Evolutionary conservation across 1,140 invertebrate species (phyloP).

Genomic region (Scylla paramamosain): DNA sequence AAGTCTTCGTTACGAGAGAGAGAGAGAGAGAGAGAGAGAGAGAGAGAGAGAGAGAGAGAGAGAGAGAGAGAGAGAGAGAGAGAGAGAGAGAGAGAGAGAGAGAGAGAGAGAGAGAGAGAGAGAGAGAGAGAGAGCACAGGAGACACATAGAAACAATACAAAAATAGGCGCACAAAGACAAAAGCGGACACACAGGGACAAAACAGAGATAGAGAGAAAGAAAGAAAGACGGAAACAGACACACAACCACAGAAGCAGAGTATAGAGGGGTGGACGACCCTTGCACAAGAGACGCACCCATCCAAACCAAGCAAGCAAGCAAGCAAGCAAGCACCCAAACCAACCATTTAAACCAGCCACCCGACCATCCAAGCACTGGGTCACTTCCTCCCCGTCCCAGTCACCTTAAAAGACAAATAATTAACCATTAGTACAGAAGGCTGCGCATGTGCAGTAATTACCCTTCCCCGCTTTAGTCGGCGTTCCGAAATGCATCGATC

Average conservation of each 20-base stretch:
- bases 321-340: too few relatives aligned
- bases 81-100: too few relatives aligned
- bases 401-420: slow-evolving; percentile 52
- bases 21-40: too few relatives aligned
- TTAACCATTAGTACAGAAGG: slow-evolving; percentile 16
- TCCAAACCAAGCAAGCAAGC: too few relatives aligned
- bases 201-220: background rate
- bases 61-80: too few relatives aligned
- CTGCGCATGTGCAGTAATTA: slow-evolving; percentile 30
- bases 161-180: background rate
- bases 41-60: too few relatives aligned
- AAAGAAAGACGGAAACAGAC: background rate
- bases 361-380: background rate
- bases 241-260: background rate
- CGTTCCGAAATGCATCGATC: background rate
- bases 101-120: too few relatives aligned
- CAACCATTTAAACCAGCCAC: too few relatives aligned
- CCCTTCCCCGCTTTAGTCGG: background rate
- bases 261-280: background rate
- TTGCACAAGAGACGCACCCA: background rate
- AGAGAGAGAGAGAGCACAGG: too few relatives aligned
- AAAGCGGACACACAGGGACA: background rate
- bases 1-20: too few relatives aligned
- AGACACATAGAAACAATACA: background rate
- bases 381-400: background rate